These are phyloP conservation scores for Tetramorium bicarinatum DNA, from an alignment of 2,888 invertebrate species.

Conservation along the genomic window DNA sequence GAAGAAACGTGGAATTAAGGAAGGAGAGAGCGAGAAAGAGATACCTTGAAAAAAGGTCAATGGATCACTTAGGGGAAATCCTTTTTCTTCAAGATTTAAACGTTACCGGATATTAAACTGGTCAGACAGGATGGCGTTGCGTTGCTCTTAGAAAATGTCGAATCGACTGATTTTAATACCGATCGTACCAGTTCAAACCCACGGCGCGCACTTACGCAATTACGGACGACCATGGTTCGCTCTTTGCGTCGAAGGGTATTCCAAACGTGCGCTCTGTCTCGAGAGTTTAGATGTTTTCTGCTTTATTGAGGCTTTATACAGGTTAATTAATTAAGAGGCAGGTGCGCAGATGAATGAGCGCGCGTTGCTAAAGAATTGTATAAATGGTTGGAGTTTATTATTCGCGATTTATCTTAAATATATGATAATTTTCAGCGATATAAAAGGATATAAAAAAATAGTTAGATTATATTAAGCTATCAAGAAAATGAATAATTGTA, in stretches of 20 bases:
- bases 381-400: slow-evolving; percentile 27
- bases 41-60: slow-evolving; percentile 58
- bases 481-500: background rate
- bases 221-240: slow-evolving; percentile 27
- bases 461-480: background rate
- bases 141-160: slow-evolving; percentile 62
- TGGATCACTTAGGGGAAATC: slow-evolving; percentile 53
- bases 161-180: slow-evolving; percentile 65
- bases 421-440: background rate
- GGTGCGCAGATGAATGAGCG: background rate
- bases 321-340: slow-evolving; percentile 40
- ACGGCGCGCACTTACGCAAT: slow-evolving; percentile 41
- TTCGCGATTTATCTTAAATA: slow-evolving; percentile 34
- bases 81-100: slow-evolving; percentile 61
- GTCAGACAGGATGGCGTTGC: slow-evolving; percentile 31
- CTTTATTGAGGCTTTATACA: slow-evolving; percentile 39
- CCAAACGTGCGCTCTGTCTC: slow-evolving; percentile 1
- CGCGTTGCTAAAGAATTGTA: background rate
- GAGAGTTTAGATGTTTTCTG: background rate
- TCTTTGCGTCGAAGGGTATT: slow-evolving; percentile 16
- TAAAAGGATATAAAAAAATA: background rate
- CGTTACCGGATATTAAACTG: slow-evolving; percentile 68
- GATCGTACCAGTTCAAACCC: slow-evolving; percentile 29
- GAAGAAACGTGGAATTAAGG: background rate
- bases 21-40: slow-evolving; percentile 10